Evolutionary conservation across 2,888 invertebrate species (phyloP).

Genomic region (Dryadula phaetusa): DNA sequence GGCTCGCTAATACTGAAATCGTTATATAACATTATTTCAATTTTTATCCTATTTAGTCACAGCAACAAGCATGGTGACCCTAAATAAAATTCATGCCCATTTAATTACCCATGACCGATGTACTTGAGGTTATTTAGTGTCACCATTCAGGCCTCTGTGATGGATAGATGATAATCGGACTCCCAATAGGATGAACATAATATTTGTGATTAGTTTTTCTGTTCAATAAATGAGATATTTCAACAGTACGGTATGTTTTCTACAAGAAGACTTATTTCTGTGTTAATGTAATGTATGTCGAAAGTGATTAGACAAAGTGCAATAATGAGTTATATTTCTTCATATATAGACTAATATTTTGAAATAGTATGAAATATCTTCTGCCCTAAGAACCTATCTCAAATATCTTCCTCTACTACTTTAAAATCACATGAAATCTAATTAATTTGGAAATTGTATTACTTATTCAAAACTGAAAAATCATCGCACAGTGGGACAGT

Average conservation of each 20-base stretch:
- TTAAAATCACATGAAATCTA: no score
- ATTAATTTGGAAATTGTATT: constrained; percentile 28
- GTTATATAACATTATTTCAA: not conserved
- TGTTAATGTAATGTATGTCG: not conserved
- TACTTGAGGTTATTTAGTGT: constrained; percentile 68
- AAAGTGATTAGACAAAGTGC: no score
- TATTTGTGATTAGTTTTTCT: constrained; percentile 30
- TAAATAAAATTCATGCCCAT: constrained; percentile 59
- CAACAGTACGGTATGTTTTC: not conserved
- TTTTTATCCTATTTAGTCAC: not conserved
- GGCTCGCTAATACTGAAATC: no score
- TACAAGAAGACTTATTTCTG: not conserved
- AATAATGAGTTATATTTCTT: no score
- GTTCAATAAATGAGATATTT: not conserved
- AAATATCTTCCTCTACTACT: no score
- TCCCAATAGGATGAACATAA: constrained; percentile 41
- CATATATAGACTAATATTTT: not conserved
- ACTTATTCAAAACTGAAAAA: constrained; percentile 34
- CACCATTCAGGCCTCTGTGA: constrained; percentile 58
- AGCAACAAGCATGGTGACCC: constrained; percentile 50
- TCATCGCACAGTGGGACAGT: no score
- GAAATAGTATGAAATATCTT: no score
- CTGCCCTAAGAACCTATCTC: no score
- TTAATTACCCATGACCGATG: constrained; percentile 77
- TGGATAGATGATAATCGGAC: constrained; percentile 51